Evolutionary conservation across 1,140 invertebrate genomes (phyloP).

Genomic region (Meloidogyne chitwoodi): DNA sequence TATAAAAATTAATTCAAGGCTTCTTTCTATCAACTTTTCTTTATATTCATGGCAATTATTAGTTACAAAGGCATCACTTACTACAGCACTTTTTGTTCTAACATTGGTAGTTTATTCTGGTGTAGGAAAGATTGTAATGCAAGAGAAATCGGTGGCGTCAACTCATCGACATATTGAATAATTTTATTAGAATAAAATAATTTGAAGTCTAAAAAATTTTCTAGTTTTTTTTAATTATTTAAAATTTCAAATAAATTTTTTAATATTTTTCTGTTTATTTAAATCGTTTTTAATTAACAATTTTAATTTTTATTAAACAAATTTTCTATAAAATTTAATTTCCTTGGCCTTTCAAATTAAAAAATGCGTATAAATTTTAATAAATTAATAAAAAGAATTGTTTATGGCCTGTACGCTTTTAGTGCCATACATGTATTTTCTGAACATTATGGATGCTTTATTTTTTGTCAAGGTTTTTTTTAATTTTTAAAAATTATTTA

Average conservation of each 20-base stretch:
- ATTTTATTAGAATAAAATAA: too few relatives aligned
- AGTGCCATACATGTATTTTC: neutral
- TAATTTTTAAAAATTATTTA: neutral
- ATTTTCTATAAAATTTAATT: neutral
- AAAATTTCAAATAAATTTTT: neutral
- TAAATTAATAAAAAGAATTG: neutral
- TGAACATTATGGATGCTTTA: neutral
- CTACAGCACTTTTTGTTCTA: neutral
- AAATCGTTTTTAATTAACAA: neutral
- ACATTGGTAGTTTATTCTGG: conserved; percentile 13
- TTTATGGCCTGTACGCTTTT: neutral
- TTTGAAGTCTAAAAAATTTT: too few relatives aligned
- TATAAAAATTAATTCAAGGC: conserved; percentile 6
- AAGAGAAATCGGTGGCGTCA: neutral
- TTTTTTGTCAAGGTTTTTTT: neutral
- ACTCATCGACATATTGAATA: neutral
- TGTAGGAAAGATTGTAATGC: neutral
- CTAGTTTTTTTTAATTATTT: neutral
- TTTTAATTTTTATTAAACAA: neutral
- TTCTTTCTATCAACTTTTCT: conserved; percentile 2
- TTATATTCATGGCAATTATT: conserved; percentile 21
- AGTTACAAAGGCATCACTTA: neutral
- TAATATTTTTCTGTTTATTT: neutral
- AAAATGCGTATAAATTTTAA: neutral
- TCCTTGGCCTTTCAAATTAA: neutral